phyloP scores from a whole-genome alignment of 2,113 vertebrate genomes.

The Probosciger aterrimus region DNA sequence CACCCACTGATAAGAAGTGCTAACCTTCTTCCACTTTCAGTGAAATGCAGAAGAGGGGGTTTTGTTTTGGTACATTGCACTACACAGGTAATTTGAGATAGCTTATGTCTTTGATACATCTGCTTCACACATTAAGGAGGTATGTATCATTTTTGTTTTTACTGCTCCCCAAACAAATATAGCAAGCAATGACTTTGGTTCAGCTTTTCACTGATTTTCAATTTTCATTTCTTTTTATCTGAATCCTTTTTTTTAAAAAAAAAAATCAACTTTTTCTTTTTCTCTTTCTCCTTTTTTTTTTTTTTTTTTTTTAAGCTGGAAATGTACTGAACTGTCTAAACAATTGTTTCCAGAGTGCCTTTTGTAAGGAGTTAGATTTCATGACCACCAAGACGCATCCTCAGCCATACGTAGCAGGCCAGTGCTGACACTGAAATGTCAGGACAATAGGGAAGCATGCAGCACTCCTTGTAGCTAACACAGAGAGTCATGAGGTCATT shows the following conservation, averaged over 20 bases:
- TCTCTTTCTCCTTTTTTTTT: background rate
- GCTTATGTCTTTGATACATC: background rate
- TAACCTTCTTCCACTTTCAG: background rate
- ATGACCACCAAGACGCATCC: background rate
- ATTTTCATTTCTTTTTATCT: background rate
- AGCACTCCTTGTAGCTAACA: background rate
- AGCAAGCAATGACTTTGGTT: background rate
- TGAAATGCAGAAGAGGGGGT: background rate
- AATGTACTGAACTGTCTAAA: background rate
- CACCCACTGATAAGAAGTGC: background rate
- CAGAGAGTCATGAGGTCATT: background rate
- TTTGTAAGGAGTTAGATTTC: constrained; percentile 12
- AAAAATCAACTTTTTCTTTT: background rate
- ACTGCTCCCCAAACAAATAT: background rate
- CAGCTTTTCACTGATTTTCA: background rate
- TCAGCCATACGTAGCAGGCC: background rate
- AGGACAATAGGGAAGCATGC: background rate
- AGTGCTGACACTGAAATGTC: background rate
- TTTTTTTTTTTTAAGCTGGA: background rate
- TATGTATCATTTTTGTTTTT: background rate
- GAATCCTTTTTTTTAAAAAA: background rate
- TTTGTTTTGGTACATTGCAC: background rate
- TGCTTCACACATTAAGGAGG: background rate
- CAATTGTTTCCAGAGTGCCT: background rate
- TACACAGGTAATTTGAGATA: background rate